Percentiles rank a stretch among this genome's conserved stretches.
Evolutionary conservation across 1,140 invertebrate species (phyloP).

Genomic region (Zaprionus capensis): DNA sequence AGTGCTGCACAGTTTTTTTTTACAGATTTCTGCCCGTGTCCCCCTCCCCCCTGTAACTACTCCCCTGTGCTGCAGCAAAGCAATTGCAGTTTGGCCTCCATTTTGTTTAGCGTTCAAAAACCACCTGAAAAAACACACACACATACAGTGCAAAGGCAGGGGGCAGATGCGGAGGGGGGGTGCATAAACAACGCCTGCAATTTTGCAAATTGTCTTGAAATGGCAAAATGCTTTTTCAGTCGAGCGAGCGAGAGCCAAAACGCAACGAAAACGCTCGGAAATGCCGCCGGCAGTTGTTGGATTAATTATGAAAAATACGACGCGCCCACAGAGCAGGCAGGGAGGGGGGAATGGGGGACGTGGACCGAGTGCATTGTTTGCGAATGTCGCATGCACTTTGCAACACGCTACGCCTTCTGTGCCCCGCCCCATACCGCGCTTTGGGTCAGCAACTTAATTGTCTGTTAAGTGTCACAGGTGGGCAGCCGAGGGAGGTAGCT

Average conservation of each 20-base stretch:
- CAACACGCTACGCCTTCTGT: background rate
- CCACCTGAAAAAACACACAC: conserved; percentile 2
- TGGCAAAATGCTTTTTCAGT: conserved; percentile 60
- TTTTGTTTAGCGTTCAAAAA: conserved; percentile 43
- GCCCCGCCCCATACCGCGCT: background rate
- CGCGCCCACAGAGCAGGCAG: conserved; percentile 1
- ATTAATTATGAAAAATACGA: conserved; percentile 80
- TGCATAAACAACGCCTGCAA: conserved; percentile 48
- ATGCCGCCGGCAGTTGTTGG: conserved; percentile 75
- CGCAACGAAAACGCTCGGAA: conserved; percentile 55
- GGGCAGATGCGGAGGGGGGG: background rate
- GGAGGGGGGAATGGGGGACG: background rate
- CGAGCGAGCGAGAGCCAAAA: conserved; percentile 5
- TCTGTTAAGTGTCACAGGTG: conserved; percentile 80
- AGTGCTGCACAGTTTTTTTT: conserved; percentile 38
- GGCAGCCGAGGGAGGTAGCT: conserved; percentile 45
- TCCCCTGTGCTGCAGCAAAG: conserved; percentile 16
- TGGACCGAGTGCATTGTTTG: conserved; percentile 45
- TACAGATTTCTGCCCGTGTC: conserved; percentile 29
- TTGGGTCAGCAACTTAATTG: conserved; percentile 78
- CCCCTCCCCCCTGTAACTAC: background rate
- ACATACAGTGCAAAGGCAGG: background rate
- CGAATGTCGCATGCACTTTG: conserved; percentile 5
- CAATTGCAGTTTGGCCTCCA: conserved; percentile 51
- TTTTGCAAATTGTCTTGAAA: conserved; percentile 80